Conservation (phyloP, 2,797 vertebrate genomes). For the Chanos chanos region DNA sequence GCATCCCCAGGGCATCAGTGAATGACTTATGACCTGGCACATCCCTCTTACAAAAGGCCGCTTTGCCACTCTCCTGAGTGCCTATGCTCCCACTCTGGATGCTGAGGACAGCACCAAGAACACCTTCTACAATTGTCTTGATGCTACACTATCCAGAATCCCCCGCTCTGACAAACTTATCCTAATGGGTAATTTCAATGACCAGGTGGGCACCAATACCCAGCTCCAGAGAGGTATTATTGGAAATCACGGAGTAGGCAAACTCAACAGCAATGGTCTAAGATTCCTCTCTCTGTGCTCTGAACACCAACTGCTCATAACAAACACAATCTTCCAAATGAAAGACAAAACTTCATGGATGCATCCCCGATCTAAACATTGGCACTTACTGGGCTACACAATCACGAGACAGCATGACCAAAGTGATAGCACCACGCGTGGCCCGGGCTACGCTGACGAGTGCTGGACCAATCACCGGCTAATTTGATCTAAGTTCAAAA, state of each 20-base stretch:
- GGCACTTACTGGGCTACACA: background rate
- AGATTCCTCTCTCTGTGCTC: conserved; percentile 1
- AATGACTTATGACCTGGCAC: too few relatives aligned
- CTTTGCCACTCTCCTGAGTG: too few relatives aligned
- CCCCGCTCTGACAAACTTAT: conserved; percentile 1
- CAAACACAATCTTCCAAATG: conserved; percentile 9
- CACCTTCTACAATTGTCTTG: conserved; percentile 14
- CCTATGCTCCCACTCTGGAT: too few relatives aligned
- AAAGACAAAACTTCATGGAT: conserved; percentile 15
- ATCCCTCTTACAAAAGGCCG: too few relatives aligned
- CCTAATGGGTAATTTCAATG: background rate
- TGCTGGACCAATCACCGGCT: conserved; percentile 15
- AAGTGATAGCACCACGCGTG: conserved; percentile 4
- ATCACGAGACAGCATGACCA: conserved; percentile 13
- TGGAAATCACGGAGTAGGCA: background rate
- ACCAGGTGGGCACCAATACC: background rate
- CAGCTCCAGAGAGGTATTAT: conserved; percentile 7
- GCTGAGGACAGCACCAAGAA: conserved; percentile 18
- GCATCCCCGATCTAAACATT: conserved; percentile 11
- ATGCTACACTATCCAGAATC: conserved; percentile 5
- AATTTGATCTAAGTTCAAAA: too few relatives aligned
- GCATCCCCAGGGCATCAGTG: too few relatives aligned
- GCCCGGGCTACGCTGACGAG: conserved; percentile 22
- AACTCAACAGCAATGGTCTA: conserved; percentile 12
- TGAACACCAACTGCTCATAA: conserved; percentile 21